These are phyloP conservation scores for Dreissena rostriformis DNA, from an alignment of 1,140 invertebrate species.

Conservation along the genomic window DNA sequence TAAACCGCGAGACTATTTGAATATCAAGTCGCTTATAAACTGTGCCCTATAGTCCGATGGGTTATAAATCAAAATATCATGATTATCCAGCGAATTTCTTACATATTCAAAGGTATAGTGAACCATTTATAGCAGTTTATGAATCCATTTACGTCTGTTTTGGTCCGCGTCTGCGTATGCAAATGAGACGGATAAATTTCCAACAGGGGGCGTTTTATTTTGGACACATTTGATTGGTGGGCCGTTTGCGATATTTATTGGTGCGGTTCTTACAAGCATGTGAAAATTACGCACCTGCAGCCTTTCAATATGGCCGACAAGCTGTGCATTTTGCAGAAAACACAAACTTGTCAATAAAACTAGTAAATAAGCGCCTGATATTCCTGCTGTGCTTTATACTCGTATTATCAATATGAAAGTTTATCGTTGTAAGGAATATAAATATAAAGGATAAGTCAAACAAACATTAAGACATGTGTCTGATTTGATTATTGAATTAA, in stretches of 20 bases:
- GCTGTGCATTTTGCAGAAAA: too few relatives aligned
- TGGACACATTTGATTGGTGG: conserved; percentile 41
- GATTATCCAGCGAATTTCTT: conserved; percentile 22
- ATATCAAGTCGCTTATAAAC: conserved; percentile 42
- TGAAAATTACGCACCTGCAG: conserved; percentile 39
- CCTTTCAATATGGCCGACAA: conserved; percentile 2
- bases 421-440: too few relatives aligned
- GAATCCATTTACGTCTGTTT: background rate
- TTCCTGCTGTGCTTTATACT: too few relatives aligned
- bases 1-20: conserved; percentile 27
- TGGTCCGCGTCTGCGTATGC: conserved; percentile 27
- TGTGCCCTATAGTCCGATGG: background rate
- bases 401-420: too few relatives aligned
- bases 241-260: conserved; percentile 39
- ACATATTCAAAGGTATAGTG: background rate
- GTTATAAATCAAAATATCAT: conserved; percentile 52
- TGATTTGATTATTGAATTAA: too few relatives aligned
- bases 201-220: conserved; percentile 53
- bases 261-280: conserved; percentile 10
- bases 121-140: background rate
- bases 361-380: too few relatives aligned
- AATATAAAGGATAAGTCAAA: too few relatives aligned
- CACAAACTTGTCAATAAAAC: too few relatives aligned
- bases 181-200: conserved; percentile 39
- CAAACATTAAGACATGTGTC: too few relatives aligned